phyloP scores from a whole-genome alignment of 2,888 invertebrate species.

The Lottia scabra region DNA sequence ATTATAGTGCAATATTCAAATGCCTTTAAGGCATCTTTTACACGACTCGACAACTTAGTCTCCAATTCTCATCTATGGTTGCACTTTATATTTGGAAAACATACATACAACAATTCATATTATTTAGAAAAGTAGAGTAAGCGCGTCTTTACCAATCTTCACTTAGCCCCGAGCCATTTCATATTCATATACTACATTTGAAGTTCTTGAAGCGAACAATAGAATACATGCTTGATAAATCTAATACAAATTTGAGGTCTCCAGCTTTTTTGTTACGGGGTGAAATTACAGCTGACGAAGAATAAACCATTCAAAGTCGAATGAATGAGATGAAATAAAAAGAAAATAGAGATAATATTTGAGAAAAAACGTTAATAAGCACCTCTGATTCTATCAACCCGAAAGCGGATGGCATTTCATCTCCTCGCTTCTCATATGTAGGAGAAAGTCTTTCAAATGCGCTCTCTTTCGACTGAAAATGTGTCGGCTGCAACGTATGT shows the following conservation, averaged over 20 bases:
- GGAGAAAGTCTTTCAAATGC: slow-evolving; percentile 33
- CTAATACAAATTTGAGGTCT: slow-evolving; percentile 8
- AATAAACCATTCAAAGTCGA: neutral
- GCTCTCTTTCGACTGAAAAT: slow-evolving; percentile 14
- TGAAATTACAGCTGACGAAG: slow-evolving; percentile 1
- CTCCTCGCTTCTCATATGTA: slow-evolving; percentile 35
- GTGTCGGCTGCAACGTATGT: slow-evolving; percentile 12
- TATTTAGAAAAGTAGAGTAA: slow-evolving; percentile 2
- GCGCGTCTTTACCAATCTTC: slow-evolving; percentile 10
- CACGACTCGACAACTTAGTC: neutral
- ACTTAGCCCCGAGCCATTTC: slow-evolving; percentile 12
- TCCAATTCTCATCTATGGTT: slow-evolving; percentile 10
- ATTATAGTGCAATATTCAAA: neutral
- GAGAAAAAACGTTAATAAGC: slow-evolving; percentile 4
- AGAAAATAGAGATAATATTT: neutral
- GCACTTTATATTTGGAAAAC: slow-evolving; percentile 14
- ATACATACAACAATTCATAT: slow-evolving; percentile 14
- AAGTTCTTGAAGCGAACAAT: slow-evolving; percentile 9
- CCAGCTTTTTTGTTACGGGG: neutral
- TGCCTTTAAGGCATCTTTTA: slow-evolving; percentile 21
- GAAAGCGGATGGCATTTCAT: slow-evolving; percentile 44
- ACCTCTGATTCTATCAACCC: slow-evolving; percentile 38
- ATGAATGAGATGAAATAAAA: neutral
- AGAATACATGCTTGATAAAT: slow-evolving; percentile 9
- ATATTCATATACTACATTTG: slow-evolving; percentile 15